Base-by-base conservation (phyloP, 1,140 invertebrate genomes). In the Drosophila dunni region DNA sequence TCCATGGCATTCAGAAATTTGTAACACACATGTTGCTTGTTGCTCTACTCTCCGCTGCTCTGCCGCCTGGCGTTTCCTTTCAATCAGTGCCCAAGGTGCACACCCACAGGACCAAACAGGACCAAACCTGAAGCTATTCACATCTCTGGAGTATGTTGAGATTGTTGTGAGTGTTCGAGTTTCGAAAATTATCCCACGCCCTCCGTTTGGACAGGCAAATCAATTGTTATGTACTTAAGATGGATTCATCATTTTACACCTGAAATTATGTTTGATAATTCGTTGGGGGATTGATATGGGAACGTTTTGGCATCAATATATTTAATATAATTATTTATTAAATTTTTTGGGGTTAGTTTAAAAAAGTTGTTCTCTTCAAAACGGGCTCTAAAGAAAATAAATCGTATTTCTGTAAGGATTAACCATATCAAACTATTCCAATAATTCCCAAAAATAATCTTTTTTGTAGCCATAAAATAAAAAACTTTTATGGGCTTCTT, bases 11-110 rank as follows among this genome's bases (percentile, higher is more conserved):
- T 65, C 38, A 40, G 11, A 69, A 88, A 88, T 88, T 88, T 88
- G 83, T 88, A 88, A 89, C 83, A 89, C 83, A 88, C 64, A 88
- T 83, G 80, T 79, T 82, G 71, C 45, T 51, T n/a, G n/a, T 7
- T 13, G 5, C 8, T 1, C 46, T 34, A 24, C 24, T 2, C 24
- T 24, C 1, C 10, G 7, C 29, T 42, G 38, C 24, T 67, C 20
- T 10, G 17, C 68, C 60, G 61, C 54, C 66, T 82, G 71, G 68
- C 72, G 42, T 73, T 81, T 75, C 71, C 71, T 74, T 63, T 77
- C 67, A 63, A 62, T 79, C 67, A 66, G 69, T 48, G 65, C 64
- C 74, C 67, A 79, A 66, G 69, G 56, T 67, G 64, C 36, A 73
- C 46, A 58, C 62, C 62, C 45, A 46, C 68, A 57, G 11, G 45